Conservation (phyloP, 2,888 invertebrate species). For the Melanotus villosus region DNA sequence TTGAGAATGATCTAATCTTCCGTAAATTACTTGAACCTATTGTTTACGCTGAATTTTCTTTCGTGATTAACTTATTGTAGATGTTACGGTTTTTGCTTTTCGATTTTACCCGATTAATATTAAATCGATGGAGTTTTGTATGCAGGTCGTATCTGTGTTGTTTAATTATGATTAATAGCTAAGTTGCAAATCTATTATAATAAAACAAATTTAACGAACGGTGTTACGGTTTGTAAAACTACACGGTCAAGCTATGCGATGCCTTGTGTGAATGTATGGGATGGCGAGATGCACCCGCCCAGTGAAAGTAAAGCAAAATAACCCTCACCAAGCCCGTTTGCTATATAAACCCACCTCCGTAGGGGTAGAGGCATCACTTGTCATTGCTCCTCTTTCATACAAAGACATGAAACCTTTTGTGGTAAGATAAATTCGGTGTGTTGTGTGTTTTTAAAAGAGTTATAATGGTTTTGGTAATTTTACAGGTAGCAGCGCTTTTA, state of each 20-base stretch:
- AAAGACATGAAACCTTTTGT: constrained; percentile 48
- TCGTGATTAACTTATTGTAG: too few species aligned
- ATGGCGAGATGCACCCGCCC: constrained; percentile 51
- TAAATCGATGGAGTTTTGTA: too few species aligned
- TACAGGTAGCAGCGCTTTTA: constrained; percentile 37
- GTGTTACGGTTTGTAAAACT: constrained; percentile 30
- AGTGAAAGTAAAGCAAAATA: constrained; percentile 54
- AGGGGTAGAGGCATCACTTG: constrained; percentile 54
- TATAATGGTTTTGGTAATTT: constrained; percentile 20
- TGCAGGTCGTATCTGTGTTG: too few species aligned
- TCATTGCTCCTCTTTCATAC: constrained; percentile 49
- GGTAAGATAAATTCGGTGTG: constrained; percentile 30
- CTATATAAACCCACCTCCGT: constrained; percentile 50
- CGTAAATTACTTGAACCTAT: too few species aligned
- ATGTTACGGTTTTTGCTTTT: too few species aligned
- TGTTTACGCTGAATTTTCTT: too few species aligned
- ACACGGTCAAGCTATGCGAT: constrained; percentile 44
- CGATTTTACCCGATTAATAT: too few species aligned
- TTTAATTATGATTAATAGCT: too few species aligned
- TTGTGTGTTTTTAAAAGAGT: not conserved
- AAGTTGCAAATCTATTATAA: too few species aligned
- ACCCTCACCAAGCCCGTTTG: constrained; percentile 50
- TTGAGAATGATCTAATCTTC: too few species aligned
- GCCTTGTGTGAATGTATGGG: constrained; percentile 47
- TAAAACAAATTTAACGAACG: constrained; percentile 7